Conservation (phyloP, 2,888 invertebrate species). For the Bombyx huttoni region DNA sequence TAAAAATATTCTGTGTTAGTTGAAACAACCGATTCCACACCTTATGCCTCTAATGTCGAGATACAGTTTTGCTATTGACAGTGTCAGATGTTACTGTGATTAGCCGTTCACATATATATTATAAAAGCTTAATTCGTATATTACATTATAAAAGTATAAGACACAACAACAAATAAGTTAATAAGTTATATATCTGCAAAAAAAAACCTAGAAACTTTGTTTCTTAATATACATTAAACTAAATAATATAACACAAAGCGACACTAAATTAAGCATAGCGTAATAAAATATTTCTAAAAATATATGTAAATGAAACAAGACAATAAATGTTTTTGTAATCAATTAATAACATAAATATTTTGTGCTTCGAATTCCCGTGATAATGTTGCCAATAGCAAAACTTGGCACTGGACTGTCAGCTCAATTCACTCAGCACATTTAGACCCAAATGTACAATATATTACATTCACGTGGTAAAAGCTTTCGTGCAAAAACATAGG, state of each 20-base stretch:
- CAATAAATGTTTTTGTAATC: constrained; percentile 20
- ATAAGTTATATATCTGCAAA: constrained; percentile 61
- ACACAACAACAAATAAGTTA: constrained; percentile 70
- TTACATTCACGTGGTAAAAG: constrained; percentile 66
- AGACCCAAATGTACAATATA: constrained; percentile 72
- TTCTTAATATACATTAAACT: constrained; percentile 61
- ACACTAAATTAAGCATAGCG: constrained; percentile 65
- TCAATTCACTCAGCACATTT: constrained; percentile 69
- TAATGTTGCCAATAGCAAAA: constrained; percentile 67
- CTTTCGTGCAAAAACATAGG: constrained; percentile 63
- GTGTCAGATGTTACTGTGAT: constrained; percentile 38
- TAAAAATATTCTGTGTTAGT: too few species aligned
- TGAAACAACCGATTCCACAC: too few species aligned
- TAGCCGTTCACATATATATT: constrained; percentile 25
- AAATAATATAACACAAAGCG: constrained; percentile 65
- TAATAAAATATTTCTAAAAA: constrained; percentile 59
- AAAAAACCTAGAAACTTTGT: constrained; percentile 58
- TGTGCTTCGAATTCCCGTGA: constrained; percentile 44
- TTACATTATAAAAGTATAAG: constrained; percentile 35
- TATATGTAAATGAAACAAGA: constrained; percentile 40
- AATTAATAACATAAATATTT: constrained; percentile 31
- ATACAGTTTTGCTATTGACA: constrained; percentile 71
- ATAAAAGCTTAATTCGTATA: constrained; percentile 29
- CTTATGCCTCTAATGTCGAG: too few species aligned
- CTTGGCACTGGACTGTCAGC: constrained; percentile 64